Evolutionary conservation across 2,797 vertebrate species (phyloP), one percentile per base, ranked within the genome.

Genomic region (Lerista edwardsae): DNA sequence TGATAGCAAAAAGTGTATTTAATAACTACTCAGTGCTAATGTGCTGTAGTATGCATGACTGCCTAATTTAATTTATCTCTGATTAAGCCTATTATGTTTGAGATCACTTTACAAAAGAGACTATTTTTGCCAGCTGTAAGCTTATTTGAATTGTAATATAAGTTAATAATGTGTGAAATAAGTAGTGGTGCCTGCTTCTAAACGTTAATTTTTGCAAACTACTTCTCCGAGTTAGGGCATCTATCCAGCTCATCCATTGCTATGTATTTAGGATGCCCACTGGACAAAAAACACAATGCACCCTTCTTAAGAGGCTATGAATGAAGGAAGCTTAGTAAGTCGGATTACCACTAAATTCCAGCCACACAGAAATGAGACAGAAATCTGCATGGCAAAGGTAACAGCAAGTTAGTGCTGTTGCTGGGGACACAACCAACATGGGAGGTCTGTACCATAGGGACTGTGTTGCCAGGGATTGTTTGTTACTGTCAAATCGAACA

Each of bases 111-210:
- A 96, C 95, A 95, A 93, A 96, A 96, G 93, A 96, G 95, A 94
- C 91, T 94, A 55, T 83, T 96, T 96, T 95, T 96, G 94, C 95
- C 95, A 96, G 94, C 95, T 96, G 95, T 95, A 96, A 96, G 96
- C 96, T 95, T 96, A 96, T 97, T 97, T 95, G 95, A 96, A 96
- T 96, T 96, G 95, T 96, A 96, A 96, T 97, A 95, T 96, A 96
- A 96, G 95, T 97, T 96, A 97, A 97, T 96, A 97, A 96, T 94
- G 96, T 97, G 96, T 96, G 95, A 96, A 97, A 96, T 95, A 96
- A 96, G 93, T 91, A 94, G 94, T 92, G 93, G 94, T 94, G 94
- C 94, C 93, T 95, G 90, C 94, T 94, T 95, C 95, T 95, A 96
- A 95, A 95, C 95, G 95, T 95, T 96, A 94, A 96, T 96, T 96